These are phyloP conservation scores for Liparis tanakae DNA, from an alignment of 2,797 vertebrate genomes.

Conservation along the genomic window DNA sequence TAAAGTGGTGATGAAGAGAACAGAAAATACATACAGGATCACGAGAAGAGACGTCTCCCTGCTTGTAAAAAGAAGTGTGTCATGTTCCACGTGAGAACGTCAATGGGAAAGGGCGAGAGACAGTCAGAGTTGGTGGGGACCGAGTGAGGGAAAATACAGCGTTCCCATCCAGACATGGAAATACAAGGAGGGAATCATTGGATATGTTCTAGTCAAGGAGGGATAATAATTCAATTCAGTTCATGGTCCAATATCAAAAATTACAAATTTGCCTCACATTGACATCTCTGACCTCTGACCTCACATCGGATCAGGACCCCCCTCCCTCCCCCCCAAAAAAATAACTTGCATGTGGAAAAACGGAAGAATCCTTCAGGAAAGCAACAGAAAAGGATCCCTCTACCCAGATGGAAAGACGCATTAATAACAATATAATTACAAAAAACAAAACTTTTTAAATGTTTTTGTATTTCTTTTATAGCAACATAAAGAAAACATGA, in stretches of 20 bases:
- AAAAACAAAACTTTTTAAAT: conserved; percentile 58
- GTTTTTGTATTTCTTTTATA: conserved; percentile 63
- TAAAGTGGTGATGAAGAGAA: conserved; percentile 80
- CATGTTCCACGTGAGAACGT: conserved; percentile 60
- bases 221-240: conserved; percentile 30
- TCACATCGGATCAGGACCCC: too few relatives aligned
- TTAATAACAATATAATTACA: conserved; percentile 55
- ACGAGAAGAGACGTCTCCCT: conserved; percentile 63
- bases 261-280: too few relatives aligned
- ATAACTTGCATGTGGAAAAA: too few relatives aligned
- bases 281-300: too few relatives aligned
- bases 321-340: too few relatives aligned
- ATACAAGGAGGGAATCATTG: conserved; percentile 68
- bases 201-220: conserved; percentile 44
- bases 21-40: conserved; percentile 77
- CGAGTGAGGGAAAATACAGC: conserved; percentile 39
- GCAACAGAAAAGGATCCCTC: too few relatives aligned
- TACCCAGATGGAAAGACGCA: too few relatives aligned
- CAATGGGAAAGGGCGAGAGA: conserved; percentile 55
- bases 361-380: too few relatives aligned
- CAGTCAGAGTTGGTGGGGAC: conserved; percentile 51
- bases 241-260: too few relatives aligned
- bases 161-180: conserved; percentile 67
- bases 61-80: conserved; percentile 70
- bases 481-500: conserved; percentile 53